Evolutionary conservation across 1,140 invertebrate genomes (phyloP).

Genomic region (Apis laboriosa): DNA sequence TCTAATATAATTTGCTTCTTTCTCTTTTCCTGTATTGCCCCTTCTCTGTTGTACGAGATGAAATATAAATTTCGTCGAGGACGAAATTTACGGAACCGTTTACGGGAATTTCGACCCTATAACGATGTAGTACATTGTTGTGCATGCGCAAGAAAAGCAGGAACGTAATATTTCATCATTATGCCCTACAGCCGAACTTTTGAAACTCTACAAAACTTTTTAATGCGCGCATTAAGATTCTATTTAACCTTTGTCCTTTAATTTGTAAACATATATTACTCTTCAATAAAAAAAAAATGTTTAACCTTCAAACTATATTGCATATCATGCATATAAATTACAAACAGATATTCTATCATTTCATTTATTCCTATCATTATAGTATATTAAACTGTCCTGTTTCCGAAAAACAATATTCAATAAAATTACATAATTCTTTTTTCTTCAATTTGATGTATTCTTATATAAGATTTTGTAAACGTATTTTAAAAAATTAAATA

Average conservation of each 20-base stretch:
- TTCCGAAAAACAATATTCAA: not conserved
- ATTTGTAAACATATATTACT: not conserved
- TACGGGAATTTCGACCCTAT: slow-evolving; percentile 41
- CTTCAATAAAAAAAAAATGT: not conserved
- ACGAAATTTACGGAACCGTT: slow-evolving; percentile 48
- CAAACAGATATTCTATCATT: not conserved
- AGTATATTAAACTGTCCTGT: not conserved
- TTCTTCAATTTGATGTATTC: not conserved
- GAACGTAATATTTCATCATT: not conserved
- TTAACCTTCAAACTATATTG: not conserved
- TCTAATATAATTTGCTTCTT: slow-evolving; percentile 1
- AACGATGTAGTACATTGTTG: slow-evolving; percentile 43
- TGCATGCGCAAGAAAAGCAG: slow-evolving; percentile 65
- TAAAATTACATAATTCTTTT: slow-evolving; percentile 4
- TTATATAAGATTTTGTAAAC: not conserved
- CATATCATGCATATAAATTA: slow-evolving; percentile 13
- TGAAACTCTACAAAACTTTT: not conserved
- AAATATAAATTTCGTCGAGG: not conserved
- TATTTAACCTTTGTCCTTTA: not conserved
- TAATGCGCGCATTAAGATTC: not conserved
- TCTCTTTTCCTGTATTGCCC: slow-evolving; percentile 5
- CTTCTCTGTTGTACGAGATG: slow-evolving; percentile 8
- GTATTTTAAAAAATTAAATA: not conserved
- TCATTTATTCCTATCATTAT: not conserved
- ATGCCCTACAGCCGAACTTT: not conserved